Percentiles rank a stretch among this genome's conserved stretches.
phyloP scores from a whole-genome alignment of 2,113 vertebrate species.

The Nettapus auritus region DNA sequence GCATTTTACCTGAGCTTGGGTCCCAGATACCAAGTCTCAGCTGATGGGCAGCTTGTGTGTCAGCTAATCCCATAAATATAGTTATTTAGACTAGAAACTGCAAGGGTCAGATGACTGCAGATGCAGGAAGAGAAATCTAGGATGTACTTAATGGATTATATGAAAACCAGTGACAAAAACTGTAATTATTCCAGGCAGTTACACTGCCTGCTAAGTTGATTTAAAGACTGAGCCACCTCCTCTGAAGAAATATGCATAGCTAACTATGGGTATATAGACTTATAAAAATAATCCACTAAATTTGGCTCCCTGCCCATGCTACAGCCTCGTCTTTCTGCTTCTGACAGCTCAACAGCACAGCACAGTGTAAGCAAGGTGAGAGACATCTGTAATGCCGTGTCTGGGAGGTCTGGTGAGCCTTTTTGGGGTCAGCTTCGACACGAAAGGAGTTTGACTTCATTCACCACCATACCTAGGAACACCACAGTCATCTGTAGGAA shows the following conservation, averaged over 20 bases:
- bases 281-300: not conserved
- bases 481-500: not conserved
- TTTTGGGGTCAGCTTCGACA: not conserved
- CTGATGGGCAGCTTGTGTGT: not conserved
- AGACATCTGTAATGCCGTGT: rapidly evolving
- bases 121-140: constrained; percentile 32
- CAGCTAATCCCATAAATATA: constrained; percentile 19
- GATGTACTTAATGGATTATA: constrained; percentile 23
- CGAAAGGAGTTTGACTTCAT: not conserved
- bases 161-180: constrained; percentile 5
- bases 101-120: constrained; percentile 19
- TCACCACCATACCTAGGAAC: not conserved
- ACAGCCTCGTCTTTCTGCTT: constrained; percentile 6
- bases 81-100: constrained; percentile 43
- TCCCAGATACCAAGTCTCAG: not conserved
- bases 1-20: not conserved
- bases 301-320: not conserved
- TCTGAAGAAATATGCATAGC: constrained; percentile 25
- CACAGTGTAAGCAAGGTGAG: not conserved
- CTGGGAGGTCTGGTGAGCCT: not conserved
- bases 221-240: constrained; percentile 11
- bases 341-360: not conserved
- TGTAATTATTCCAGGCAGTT: constrained; percentile 62
- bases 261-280: not conserved
- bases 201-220: constrained; percentile 40